Evolutionary conservation across 2,113 vertebrate genomes (phyloP), one percentile per base, ranked within the genome.

Genomic region (Pluvialis apricaria): DNA sequence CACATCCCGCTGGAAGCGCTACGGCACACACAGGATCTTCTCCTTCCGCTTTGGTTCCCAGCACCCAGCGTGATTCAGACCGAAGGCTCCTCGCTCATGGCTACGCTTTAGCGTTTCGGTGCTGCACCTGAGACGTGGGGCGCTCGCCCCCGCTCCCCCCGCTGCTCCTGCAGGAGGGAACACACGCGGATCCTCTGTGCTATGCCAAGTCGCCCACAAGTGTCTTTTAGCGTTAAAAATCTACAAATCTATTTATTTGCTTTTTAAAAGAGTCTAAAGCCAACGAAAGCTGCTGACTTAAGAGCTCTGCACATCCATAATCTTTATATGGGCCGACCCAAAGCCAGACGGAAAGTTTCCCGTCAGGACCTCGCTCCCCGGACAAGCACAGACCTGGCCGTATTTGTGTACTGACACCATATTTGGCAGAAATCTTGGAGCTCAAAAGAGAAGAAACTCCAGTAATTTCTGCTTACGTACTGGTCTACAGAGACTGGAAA

Each of bases 371-470:
- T 96, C 83, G 52, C 3, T 66, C 13, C 2, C 42, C 34, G 71
- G 82, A 62, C 97, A 97, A 95, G 96, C 93, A 95, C 82, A 97
- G 94, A 93, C 97, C 93, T 96, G 91, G 96, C 2, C 4, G 29
- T 29, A 13, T 93, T 69, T 92, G 64, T 88, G 80, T 38, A 52
- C 83, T 20, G 80, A 82, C 90, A 65, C 20, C 11, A 2, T 40
- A 54, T 70, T 91, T 95, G 87, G 81, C 81, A 91, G 82, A 73
- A 93, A 70, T 29, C 57, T 75, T 60, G 47, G 2, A 42, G 52
- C 58, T 91, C 58, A 58, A 52, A 86, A 75, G 40, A 58, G 45
- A 70, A 89, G 57, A 73, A 94, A 72, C 78, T 73, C 62, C 20
- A 6, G 55, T 66, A 25, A 11, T 88, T 92, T 95, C 86, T 91